Evolutionary conservation across 2,113 vertebrate species (phyloP).

Genomic region (Tachysurus fulvidraco): DNA sequence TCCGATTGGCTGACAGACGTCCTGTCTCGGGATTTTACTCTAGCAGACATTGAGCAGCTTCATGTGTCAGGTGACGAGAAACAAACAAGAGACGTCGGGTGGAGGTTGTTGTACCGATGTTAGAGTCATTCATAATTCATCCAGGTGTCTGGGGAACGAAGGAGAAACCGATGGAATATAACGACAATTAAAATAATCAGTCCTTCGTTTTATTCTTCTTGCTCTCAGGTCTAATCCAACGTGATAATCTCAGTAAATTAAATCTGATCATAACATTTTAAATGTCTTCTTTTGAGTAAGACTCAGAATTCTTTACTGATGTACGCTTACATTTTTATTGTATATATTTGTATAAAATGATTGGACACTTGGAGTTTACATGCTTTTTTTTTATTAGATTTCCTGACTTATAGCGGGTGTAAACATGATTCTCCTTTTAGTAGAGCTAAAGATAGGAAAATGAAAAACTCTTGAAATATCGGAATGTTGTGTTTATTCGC

Average conservation of each 20-base stretch:
- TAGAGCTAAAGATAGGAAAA: too few relatives aligned
- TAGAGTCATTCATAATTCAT: background rate
- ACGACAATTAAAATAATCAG: too few relatives aligned
- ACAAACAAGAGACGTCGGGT: background rate
- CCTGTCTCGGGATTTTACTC: background rate
- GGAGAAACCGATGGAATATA: too few relatives aligned
- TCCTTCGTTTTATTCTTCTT: too few relatives aligned
- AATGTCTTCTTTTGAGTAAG: background rate
- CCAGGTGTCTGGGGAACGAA: background rate
- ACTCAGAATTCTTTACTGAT: too few relatives aligned
- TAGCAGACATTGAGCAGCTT: background rate
- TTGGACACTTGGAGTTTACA: background rate
- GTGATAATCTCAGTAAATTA: too few relatives aligned
- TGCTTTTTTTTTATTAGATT: background rate
- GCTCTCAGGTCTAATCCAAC: too few relatives aligned
- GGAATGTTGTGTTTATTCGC: background rate
- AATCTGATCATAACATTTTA: background rate
- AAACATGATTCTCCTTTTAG: background rate
- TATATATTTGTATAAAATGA: too few relatives aligned
- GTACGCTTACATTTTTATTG: background rate
- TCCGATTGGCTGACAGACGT: background rate
- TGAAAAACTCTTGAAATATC: background rate
- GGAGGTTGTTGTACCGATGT: background rate
- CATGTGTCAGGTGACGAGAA: background rate
- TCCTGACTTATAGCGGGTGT: background rate